Evolutionary conservation across 2,888 invertebrate genomes (phyloP), one percentile per base, ranked within the genome.

Genomic region (Dolichomitus sp.): DNA sequence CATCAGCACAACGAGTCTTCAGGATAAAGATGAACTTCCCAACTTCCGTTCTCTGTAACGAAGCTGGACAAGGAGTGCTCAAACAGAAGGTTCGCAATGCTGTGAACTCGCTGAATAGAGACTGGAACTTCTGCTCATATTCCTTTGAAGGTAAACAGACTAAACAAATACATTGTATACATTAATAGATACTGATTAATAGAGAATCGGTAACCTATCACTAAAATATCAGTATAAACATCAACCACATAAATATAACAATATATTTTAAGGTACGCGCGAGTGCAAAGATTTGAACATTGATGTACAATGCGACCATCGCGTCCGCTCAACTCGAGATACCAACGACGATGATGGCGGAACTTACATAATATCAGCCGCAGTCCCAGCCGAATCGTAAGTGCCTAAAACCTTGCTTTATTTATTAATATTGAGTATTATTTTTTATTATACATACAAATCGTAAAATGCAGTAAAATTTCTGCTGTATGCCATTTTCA

Each of bases 121-220:
- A 99, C 91, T 99, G 99, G 99, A 98, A 98, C 95, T 98, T 99
- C 97, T 99, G 99, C 93, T 98, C 98, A 0, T 97, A 98, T 92
- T 96, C 97, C 81, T 95, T 96, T 61, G 97, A 98, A 94, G 98
- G 98, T 96, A 93, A 93, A 91, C 5, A 33, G 5, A 65, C 17
- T n/a, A 3, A 9, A 42, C n/a, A 40, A 40, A 30, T 33, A 37
- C 11, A 37, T 19, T 61, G 7, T 17, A 33, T 59, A 2, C 9
- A 37, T 37, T 37, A 37, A 9, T 37, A 7, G 33, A 33, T 33
- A 33, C 33, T 33, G 33, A 6, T 33, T 6, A 33, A 33, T 33
- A 4, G 37, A 37, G 4, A 37, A 37, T 37, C 37, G 9, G 37
- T 37, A 37, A 37, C 9, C 9, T 37, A 37, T 37, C 9, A 9